Evolutionary conservation across 2,113 vertebrate species (phyloP).

Genomic region (Nicator chloris): DNA sequence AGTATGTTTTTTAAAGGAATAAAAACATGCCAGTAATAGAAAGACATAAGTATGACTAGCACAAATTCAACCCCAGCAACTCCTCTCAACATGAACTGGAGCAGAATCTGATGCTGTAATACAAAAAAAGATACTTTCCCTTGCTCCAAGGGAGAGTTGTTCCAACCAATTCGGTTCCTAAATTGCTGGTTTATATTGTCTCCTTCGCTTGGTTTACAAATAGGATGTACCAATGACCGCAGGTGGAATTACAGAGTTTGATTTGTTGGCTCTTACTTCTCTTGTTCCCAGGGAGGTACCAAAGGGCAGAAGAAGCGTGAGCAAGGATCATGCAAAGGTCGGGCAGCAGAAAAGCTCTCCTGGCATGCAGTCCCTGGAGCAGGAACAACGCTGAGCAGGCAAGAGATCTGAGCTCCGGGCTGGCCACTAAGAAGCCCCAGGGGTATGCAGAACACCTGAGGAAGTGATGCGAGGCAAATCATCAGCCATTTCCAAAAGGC

Average conservation of each 20-base stretch:
- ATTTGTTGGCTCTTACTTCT: neutral
- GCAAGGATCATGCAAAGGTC: neutral
- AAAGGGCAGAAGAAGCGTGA: accelerated
- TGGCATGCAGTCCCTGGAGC: neutral
- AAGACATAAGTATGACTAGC: neutral
- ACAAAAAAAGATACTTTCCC: neutral
- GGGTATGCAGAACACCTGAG: neutral
- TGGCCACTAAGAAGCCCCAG: neutral
- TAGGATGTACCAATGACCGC: neutral
- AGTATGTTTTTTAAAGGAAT: neutral
- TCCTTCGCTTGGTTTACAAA: neutral
- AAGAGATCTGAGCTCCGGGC: accelerated
- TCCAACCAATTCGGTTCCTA: neutral
- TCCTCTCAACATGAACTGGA: neutral
- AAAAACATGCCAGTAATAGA: neutral
- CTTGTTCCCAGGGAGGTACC: neutral
- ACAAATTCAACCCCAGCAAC: neutral
- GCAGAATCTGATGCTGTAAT: neutral
- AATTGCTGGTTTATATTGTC: neutral
- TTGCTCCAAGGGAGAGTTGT: neutral
- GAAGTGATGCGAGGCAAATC: neutral
- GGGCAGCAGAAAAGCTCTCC: neutral
- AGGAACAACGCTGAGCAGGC: neutral
- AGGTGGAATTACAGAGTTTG: neutral
- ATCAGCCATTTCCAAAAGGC: neutral